Percentiles rank a stretch among this genome's conserved stretches.
These are phyloP conservation scores for Penelope pileata DNA, from an alignment of 2,113 vertebrate species.

Conservation along the genomic window DNA sequence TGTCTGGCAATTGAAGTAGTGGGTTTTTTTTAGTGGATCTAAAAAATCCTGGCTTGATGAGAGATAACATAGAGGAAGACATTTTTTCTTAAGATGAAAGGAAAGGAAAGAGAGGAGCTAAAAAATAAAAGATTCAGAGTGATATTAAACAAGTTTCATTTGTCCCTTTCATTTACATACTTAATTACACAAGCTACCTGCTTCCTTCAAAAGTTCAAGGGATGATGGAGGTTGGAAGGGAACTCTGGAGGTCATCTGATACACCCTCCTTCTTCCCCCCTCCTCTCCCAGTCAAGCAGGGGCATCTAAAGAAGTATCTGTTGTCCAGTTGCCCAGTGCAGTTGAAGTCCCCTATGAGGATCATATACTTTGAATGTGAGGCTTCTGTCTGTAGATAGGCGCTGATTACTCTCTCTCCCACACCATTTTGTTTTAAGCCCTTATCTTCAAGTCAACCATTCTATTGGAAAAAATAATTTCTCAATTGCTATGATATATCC, in stretches of 20 bases:
- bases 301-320: not conserved
- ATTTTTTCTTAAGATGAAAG: not conserved
- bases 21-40: not conserved
- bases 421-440: not conserved
- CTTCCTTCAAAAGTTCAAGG: not conserved
- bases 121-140: not conserved
- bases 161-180: not conserved
- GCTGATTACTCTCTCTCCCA: not conserved
- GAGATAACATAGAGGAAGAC: not conserved
- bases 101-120: accelerated
- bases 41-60: not conserved
- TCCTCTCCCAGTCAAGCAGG: not conserved
- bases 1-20: not conserved
- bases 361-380: not conserved
- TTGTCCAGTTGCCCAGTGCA: not conserved
- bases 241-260: not conserved
- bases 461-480: not conserved
- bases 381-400: not conserved
- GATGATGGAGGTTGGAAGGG: not conserved
- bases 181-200: not conserved
- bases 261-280: too few species aligned
- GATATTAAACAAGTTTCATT: not conserved
- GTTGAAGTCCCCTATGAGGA: not conserved
- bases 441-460: not conserved
- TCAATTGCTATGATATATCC: not conserved